Conservation (phyloP, 2,113 vertebrate species). For the Columba janthina region DNA sequence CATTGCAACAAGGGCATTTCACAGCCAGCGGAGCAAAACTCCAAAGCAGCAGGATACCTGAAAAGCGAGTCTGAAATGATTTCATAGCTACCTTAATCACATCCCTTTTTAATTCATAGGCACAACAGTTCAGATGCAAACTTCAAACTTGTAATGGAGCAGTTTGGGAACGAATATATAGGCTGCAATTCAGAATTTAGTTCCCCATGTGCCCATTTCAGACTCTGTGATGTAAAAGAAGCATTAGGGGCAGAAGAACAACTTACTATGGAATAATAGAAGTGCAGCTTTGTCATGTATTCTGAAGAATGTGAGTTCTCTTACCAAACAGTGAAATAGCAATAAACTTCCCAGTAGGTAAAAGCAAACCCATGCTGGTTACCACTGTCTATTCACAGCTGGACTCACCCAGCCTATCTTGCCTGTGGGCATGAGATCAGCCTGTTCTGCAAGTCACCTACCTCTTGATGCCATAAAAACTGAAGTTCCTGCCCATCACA, state of each 20-base stretch:
- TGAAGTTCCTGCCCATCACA: background rate
- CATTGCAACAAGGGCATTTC: background rate
- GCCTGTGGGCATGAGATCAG: background rate
- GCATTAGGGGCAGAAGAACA: background rate
- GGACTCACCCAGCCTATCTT: background rate
- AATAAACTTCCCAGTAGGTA: conserved; percentile 31
- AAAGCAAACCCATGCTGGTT: conserved; percentile 26
- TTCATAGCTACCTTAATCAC: background rate
- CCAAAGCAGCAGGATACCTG: background rate
- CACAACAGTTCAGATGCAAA: background rate
- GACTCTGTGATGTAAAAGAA: background rate
- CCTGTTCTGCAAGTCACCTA: background rate
- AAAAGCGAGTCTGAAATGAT: background rate
- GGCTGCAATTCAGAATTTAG: background rate
- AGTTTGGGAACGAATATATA: background rate
- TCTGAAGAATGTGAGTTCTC: background rate
- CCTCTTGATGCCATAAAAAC: background rate
- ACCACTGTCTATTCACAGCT: background rate
- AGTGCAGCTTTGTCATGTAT: background rate
- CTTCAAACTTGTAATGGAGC: background rate
- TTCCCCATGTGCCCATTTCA: background rate
- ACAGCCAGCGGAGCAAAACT: background rate
- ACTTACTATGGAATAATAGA: background rate
- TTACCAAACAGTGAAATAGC: background rate
- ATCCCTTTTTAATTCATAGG: background rate